A percentile compares a stretch with the other conserved stretches of the same genome.
Evolutionary conservation across 2,797 vertebrate species (phyloP).

Genomic region (Galagoides demidoff): DNA sequence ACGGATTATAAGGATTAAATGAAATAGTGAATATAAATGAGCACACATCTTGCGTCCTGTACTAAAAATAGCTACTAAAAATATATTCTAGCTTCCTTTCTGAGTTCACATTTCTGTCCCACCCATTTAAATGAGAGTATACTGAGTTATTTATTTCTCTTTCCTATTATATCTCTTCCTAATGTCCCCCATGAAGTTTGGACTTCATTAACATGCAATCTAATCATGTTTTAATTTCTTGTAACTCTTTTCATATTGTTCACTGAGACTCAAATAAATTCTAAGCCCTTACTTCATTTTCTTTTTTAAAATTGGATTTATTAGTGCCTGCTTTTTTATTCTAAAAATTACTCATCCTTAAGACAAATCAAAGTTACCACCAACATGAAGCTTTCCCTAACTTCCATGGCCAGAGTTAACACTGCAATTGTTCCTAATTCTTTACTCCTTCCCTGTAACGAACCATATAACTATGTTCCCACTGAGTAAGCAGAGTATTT

Average conservation of each 20-base stretch:
- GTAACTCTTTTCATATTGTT: not conserved
- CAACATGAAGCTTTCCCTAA: not conserved
- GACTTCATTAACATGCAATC: not conserved
- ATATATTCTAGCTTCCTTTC: conserved; percentile 28
- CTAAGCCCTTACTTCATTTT: conserved; percentile 1
- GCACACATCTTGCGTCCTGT: not conserved
- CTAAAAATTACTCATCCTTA: conserved; percentile 18
- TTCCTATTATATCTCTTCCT: not conserved
- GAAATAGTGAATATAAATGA: conserved; percentile 28
- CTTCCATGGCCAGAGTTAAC: not conserved
- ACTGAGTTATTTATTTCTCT: not conserved
- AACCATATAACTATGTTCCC: not conserved
- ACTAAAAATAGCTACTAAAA: conserved; percentile 52
- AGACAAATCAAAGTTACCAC: conserved; percentile 7
- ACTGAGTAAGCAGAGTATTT: not conserved
- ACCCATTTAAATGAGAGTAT: not conserved
- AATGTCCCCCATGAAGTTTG: not conserved
- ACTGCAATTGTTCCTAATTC: not conserved
- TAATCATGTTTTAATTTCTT: not conserved
- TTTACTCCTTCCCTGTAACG: not conserved
- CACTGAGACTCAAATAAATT: not conserved
- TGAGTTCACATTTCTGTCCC: conserved; percentile 19
- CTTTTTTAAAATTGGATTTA: not conserved
- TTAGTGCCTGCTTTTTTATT: not conserved
- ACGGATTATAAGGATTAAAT: not conserved